Evolutionary conservation across 2,888 invertebrate genomes (phyloP).

Genomic region (Synanthedon myopaeformis): DNA sequence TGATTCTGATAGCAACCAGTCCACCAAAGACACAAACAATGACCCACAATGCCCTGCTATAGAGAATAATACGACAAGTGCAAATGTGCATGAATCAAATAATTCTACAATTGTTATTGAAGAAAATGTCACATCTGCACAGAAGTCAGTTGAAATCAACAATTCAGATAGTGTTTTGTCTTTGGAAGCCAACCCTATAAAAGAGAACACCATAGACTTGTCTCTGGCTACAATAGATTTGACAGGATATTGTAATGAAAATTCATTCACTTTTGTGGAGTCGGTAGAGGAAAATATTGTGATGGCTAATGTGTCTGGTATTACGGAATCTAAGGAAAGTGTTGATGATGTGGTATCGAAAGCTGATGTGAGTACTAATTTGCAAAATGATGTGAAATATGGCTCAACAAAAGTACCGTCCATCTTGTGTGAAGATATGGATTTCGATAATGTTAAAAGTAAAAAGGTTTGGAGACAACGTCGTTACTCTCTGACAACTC

Average conservation of each 20-base stretch:
- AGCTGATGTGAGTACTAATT: background rate
- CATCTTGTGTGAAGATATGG: conserved; percentile 52
- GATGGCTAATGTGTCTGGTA: conserved; percentile 55
- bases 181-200: conserved; percentile 6
- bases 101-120: conserved; percentile 29
- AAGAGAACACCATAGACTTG: conserved; percentile 9
- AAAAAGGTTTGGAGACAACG: conserved; percentile 39
- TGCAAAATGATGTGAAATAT: conserved; percentile 22
- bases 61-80: conserved; percentile 46
- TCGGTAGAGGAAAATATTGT: conserved; percentile 40
- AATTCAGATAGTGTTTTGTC: conserved; percentile 21
- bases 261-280: background rate
- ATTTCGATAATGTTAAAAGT: conserved; percentile 58
- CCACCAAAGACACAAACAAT: conserved; percentile 30
- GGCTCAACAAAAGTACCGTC: conserved; percentile 57
- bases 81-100: conserved; percentile 69
- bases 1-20: conserved; percentile 70
- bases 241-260: conserved; percentile 1
- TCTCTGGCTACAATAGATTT: conserved; percentile 2
- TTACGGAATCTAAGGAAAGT: conserved; percentile 29
- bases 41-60: conserved; percentile 30
- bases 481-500: conserved; percentile 45
- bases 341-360: conserved; percentile 13
- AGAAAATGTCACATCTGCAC: conserved; percentile 9
- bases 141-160: conserved; percentile 10